Conservation (phyloP, 2,113 vertebrate genomes). For the Hydrochoerus hydrochaeris region DNA sequence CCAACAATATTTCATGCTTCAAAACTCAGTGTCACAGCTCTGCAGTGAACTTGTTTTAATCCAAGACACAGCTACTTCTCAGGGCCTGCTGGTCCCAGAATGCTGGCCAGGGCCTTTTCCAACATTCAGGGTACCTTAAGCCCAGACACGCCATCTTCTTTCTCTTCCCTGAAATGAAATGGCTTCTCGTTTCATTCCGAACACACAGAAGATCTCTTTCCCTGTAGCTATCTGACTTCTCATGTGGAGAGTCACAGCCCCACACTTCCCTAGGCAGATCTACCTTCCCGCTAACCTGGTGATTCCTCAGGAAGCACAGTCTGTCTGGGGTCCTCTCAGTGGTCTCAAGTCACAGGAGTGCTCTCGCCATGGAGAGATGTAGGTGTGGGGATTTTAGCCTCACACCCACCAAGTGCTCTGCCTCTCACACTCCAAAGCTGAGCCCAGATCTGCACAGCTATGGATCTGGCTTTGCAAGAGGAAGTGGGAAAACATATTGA, state of each 20-base stretch:
- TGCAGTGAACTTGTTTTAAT: conserved; percentile 48
- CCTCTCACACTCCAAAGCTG: too few species aligned
- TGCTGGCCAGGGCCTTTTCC: background rate
- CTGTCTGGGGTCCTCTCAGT: background rate
- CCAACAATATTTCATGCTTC: conserved; percentile 59
- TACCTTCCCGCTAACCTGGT: background rate
- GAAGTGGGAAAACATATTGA: conserved; percentile 32
- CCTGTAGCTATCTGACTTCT: background rate
- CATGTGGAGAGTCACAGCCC: accelerated
- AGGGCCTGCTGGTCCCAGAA: background rate
- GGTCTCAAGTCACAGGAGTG: background rate
- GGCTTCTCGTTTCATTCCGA: conserved; percentile 8
- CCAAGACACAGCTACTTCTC: conserved; percentile 30
- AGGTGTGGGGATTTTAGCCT: background rate
- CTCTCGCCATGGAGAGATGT: background rate
- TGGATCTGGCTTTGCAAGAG: background rate
- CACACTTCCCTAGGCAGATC: background rate
- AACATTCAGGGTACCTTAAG: background rate
- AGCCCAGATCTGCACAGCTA: background rate
- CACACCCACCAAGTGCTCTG: background rate
- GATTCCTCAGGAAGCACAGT: background rate
- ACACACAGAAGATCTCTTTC: background rate
- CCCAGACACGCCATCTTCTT: background rate
- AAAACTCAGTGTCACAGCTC: conserved; percentile 40
- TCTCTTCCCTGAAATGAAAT: background rate